Percentiles rank a stretch among this genome's conserved stretches.
phyloP scores from a whole-genome alignment of 2,797 vertebrate genomes.

The Poeciliopsis paucimaculata region DNA sequence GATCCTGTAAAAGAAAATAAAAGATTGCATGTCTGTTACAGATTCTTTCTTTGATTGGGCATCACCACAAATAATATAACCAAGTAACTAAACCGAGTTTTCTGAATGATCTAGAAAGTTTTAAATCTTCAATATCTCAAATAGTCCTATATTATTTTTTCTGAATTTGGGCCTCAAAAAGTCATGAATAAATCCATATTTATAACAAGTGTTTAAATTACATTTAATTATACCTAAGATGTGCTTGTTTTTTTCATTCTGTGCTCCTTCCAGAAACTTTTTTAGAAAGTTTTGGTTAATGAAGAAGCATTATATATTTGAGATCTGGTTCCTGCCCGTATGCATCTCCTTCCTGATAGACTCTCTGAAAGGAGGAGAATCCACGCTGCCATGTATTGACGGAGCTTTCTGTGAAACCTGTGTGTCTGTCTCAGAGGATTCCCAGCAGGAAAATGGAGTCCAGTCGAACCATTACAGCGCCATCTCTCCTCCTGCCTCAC shows the following conservation, averaged over 20 bases:
- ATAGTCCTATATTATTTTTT: too few species aligned
- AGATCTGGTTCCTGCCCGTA: background rate
- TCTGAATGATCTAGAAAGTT: background rate
- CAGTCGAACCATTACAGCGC: slow-evolving; percentile 73
- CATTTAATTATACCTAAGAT: too few species aligned
- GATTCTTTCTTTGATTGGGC: background rate
- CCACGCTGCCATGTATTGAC: background rate
- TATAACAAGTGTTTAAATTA: background rate
- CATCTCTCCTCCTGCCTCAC: slow-evolving; percentile 71
- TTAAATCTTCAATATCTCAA: too few species aligned
- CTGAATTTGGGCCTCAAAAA: background rate
- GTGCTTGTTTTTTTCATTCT: too few species aligned
- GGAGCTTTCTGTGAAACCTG: background rate
- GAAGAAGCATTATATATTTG: background rate
- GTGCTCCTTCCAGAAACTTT: background rate
- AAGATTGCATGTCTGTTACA: background rate
- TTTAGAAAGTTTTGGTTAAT: background rate
- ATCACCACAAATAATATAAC: background rate
- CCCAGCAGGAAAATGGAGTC: slow-evolving; percentile 65
- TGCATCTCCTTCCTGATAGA: background rate
- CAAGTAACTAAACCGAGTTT: background rate
- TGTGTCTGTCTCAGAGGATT: slow-evolving; percentile 61
- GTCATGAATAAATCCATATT: background rate
- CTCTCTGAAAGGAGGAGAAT: background rate
- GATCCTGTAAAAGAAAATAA: background rate